Evolutionary conservation across 2,888 invertebrate species (phyloP), one percentile per base, ranked within the genome.

Genomic region (Suillia variegata): DNA sequence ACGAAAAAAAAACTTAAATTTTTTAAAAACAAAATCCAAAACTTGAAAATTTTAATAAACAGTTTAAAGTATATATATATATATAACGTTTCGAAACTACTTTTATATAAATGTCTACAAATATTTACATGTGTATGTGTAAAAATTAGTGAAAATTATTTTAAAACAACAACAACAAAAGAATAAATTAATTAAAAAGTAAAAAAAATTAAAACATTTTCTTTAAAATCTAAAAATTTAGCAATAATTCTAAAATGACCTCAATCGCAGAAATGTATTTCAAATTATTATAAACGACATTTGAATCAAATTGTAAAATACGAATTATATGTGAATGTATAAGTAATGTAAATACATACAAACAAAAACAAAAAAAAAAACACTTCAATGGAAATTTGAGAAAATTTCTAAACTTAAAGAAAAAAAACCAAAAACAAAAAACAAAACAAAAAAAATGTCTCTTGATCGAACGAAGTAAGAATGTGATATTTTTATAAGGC

Each of bases 401-500:
- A n/a, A n/a, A 64, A 56, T 56, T 59, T 62, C 15, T 61, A 66
- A 67, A 61, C 48, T 26, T 18, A 49, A 63, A 42, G 59, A 59
- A 57, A 42, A 56, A 59, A 61, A 67, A 56, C 54, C 59, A 67
- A 67, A 62, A 64, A 59, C 52, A 63, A 62, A 67, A 54, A 55
- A 66, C 51, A 60, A 20, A 45, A 45, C 45, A 45, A 45, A 45
- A 45, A 70, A 71, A 77, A 73, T 77, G 73, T 80, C 80, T 81
- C 79, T 78, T 75, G 80, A 81, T 79, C 80, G 80, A 81, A 81
- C 81, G 81, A 81, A 81, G 79, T 78, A 79, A 80, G 80, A 78
- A 81, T 81, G 81, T 81, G 81, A 81, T 81, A 81, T 81, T 81
- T 81, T 81, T 81, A 79, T 81, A 81, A 75, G 76, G 70, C 71